These are phyloP conservation scores for Caenorhabditis sinica DNA, from an alignment of 2,888 invertebrate species.

Conservation along the genomic window DNA sequence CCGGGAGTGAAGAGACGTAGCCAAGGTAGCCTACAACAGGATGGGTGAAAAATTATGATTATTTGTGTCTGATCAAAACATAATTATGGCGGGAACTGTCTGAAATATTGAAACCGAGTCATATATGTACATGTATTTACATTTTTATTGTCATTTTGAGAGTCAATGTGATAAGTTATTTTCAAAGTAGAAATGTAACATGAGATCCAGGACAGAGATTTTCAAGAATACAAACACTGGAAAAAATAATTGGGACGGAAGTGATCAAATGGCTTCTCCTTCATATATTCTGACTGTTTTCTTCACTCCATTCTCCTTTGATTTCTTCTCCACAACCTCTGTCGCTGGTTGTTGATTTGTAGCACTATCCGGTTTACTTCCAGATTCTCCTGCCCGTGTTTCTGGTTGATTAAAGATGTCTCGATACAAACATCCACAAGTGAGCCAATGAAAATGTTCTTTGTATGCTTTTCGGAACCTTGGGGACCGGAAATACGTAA, in stretches of 20 bases:
- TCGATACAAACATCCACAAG: constrained; percentile 36
- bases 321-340: constrained; percentile 26
- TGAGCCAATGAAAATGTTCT: constrained; percentile 55
- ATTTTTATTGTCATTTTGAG: too few species aligned
- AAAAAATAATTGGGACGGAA: background rate
- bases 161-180: background rate
- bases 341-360: constrained; percentile 32
- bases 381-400: constrained; percentile 33
- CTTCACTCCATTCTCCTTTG: constrained; percentile 20
- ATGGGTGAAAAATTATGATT: background rate
- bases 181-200: constrained; percentile 5
- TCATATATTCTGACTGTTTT: constrained; percentile 46
- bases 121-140: background rate
- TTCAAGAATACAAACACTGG: background rate
- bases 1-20: constrained; percentile 2
- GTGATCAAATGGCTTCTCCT: constrained; percentile 27
- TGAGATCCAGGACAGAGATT: background rate
- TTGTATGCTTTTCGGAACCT: constrained; percentile 56
- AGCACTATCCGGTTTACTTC: constrained; percentile 49
- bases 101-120: background rate
- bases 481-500: constrained; percentile 52
- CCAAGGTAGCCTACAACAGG: constrained; percentile 34
- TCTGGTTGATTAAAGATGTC: constrained; percentile 42
- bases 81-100: too few species aligned
- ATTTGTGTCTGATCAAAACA: too few species aligned